phyloP scores from a whole-genome alignment of 2,888 invertebrate species.

The Apantesis nais region DNA sequence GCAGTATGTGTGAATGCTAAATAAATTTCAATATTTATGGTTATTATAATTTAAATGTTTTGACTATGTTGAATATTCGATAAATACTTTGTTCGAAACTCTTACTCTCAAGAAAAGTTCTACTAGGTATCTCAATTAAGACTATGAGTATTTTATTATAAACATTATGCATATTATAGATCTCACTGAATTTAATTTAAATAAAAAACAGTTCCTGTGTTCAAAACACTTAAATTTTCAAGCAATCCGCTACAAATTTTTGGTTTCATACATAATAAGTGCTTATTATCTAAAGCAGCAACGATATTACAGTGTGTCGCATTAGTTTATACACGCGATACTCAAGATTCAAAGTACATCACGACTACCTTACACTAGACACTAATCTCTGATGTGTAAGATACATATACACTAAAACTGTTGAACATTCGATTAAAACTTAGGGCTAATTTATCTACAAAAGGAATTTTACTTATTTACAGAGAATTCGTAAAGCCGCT shows the following conservation, averaged over 20 bases:
- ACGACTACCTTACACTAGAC: conserved; percentile 39
- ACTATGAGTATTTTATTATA: conserved; percentile 79
- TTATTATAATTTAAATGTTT: conserved; percentile 23
- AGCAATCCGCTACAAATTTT: conserved; percentile 84
- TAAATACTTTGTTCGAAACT: conserved; percentile 27
- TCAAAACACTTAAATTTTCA: conserved; percentile 85
- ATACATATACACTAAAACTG: conserved; percentile 51
- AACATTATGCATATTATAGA: conserved; percentile 68
- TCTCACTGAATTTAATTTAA: conserved; percentile 73
- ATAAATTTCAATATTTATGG: not conserved
- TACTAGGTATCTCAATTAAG: conserved; percentile 56
- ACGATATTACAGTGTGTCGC: conserved; percentile 56
- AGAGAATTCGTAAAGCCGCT: conserved; percentile 43
- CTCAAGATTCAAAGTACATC: conserved; percentile 61
- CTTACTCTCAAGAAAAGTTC: conserved; percentile 42
- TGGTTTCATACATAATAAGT: conserved; percentile 80
- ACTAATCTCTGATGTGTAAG: conserved; percentile 57
- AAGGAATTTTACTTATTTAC: conserved; percentile 65
- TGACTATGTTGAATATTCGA: conserved; percentile 35
- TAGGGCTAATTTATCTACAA: conserved; percentile 67
- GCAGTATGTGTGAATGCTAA: conserved; percentile 3
- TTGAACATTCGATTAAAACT: conserved; percentile 42
- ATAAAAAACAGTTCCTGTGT: conserved; percentile 65
- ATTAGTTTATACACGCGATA: conserved; percentile 72
- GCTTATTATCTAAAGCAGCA: conserved; percentile 68